Evolutionary conservation across 2,113 vertebrate genomes (phyloP).

Genomic region (Callithrix jacchus): DNA sequence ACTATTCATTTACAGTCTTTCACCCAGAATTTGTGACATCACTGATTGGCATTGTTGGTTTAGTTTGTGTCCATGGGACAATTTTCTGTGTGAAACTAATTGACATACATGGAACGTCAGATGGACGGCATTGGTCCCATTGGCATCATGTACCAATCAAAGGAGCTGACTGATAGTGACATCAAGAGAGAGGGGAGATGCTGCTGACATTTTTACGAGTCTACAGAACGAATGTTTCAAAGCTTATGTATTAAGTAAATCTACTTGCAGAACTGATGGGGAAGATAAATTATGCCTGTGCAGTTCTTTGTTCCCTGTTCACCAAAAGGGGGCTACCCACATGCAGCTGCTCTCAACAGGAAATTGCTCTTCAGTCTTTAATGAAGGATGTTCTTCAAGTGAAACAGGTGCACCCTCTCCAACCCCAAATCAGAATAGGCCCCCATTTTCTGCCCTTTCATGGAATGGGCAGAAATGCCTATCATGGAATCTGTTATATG

Average conservation of each 20-base stretch:
- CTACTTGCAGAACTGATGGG: constrained; percentile 29
- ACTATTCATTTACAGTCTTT: background rate
- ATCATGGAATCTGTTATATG: background rate
- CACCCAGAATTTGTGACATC: background rate
- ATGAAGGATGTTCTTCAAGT: background rate
- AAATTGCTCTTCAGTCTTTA: background rate
- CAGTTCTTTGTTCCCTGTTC: constrained; percentile 20
- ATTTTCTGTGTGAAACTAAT: background rate
- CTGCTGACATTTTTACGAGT: background rate
- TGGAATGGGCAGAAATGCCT: too few species aligned
- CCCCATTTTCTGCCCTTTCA: background rate
- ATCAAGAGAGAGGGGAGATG: background rate
- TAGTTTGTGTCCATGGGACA: background rate
- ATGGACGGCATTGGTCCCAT: background rate
- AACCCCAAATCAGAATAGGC: background rate
- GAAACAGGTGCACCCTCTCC: background rate
- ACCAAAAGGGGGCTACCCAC: background rate
- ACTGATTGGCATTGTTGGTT: background rate
- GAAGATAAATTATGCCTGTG: background rate
- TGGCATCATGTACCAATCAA: background rate
- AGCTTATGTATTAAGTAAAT: constrained; percentile 31
- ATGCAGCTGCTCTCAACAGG: background rate
- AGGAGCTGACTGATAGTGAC: background rate
- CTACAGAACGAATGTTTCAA: background rate
- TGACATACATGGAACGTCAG: background rate